These are phyloP conservation scores for Sternotherus odoratus DNA, from an alignment of 2,797 vertebrate genomes.

Conservation along the genomic window DNA sequence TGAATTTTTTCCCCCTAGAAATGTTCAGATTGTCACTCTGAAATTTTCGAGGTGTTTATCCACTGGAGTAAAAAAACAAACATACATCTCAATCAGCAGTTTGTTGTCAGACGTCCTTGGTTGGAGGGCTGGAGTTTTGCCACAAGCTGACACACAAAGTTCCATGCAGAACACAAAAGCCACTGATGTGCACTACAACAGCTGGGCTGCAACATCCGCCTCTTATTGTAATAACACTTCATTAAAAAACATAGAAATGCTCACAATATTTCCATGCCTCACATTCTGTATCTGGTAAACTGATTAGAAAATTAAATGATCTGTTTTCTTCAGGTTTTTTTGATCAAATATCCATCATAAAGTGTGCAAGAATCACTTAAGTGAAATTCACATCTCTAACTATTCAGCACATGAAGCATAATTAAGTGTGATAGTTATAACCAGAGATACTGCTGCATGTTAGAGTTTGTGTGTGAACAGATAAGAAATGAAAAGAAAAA, in stretches of 20 bases:
- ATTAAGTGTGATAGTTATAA: slow-evolving; percentile 41
- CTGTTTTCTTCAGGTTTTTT: slow-evolving; percentile 23
- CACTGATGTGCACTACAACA: slow-evolving; percentile 9
- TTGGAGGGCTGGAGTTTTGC: slow-evolving; percentile 42
- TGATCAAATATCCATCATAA: slow-evolving; percentile 55
- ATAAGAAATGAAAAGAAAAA: slow-evolving; percentile 21
- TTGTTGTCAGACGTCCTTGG: slow-evolving; percentile 6
- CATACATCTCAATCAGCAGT: slow-evolving; percentile 18
- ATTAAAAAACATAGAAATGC: slow-evolving; percentile 69
- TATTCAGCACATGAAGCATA: slow-evolving; percentile 8
- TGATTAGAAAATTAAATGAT: slow-evolving; percentile 64
- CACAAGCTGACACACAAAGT: not conserved
- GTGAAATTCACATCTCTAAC: slow-evolving; percentile 45
- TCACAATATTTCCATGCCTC: slow-evolving; percentile 69
- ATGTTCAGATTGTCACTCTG: not conserved
- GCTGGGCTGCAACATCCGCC: slow-evolving; percentile 50
- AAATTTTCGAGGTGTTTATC: slow-evolving; percentile 36
- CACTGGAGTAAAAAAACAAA: not conserved
- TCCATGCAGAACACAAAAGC: slow-evolving; percentile 35
- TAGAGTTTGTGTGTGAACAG: slow-evolving; percentile 10
- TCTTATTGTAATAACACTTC: slow-evolving; percentile 58
- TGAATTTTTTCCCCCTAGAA: not conserved
- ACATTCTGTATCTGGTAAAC: slow-evolving; percentile 59
- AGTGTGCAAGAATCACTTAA: slow-evolving; percentile 31
- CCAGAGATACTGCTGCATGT: slow-evolving; percentile 24